Base-by-base conservation (phyloP, 2,797 vertebrate genomes). In the Podarcis siculus region DNA sequence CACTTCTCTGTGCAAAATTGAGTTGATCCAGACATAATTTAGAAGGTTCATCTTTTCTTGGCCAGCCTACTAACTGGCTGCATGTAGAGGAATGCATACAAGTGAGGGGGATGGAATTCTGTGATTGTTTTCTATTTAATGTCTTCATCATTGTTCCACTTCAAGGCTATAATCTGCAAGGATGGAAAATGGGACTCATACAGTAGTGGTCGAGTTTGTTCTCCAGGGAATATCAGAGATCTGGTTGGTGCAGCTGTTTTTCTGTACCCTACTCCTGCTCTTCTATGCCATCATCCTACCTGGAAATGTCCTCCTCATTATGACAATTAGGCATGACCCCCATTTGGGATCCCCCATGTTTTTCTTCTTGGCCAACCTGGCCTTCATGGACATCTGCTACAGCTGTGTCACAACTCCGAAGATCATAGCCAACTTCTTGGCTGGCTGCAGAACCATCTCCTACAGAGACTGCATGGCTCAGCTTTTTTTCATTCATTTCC, bases 401-500 rank as follows among this genome's bases (percentile, higher is more conserved):
- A 94, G 93, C 19, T 93, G 92, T 49, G 72, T 94, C 86, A 89
- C 90, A 55, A 81, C 94, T 17, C 95, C 95, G 35, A 95, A 94
- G 79, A 95, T 94, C 94, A 83, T 96, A 35, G 83, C 73, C 66
- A 92, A 95, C 37, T 89, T 95, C 35, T 92, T 95, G 30, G 92
- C 88, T 73, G 86, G 91, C 21, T 32, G 5, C 17, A 95, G 94
- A 88, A 17, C 55, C 23, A 96, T 95, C 66, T 95, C 93, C 55
- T 94, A 89, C 19, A 61, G 75, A 9, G 93, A 86, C 1, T 95
- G 95, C 58, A 81, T 95, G 39, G 61, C 92, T 19, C 95, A 95
- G 75, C 90, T 95, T 15, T 95, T 95, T 87, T 95, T 95, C 32
- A 92, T 95, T 55, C 93, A 95, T 58, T 88, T 86, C 6, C 84